Evolutionary conservation across 2,113 vertebrate species (phyloP).

Genomic region (Ardeotis arabs): DNA sequence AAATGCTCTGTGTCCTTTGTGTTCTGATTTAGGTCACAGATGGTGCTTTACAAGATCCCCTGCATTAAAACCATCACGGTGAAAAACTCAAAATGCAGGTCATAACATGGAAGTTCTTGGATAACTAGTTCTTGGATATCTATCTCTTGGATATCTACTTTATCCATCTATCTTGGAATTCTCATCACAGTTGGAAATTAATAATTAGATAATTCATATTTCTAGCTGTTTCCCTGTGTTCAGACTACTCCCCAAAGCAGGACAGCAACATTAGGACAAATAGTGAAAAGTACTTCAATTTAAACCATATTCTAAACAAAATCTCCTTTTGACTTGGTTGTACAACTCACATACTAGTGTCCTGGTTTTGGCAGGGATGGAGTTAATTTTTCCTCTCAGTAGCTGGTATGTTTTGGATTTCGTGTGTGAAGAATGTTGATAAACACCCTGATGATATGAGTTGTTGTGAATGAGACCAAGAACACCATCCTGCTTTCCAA

Average conservation of each 20-base stretch:
- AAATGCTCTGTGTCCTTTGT: neutral
- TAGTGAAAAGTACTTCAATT: neutral
- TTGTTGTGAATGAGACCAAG: no score
- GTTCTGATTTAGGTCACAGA: neutral
- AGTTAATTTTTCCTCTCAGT: no score
- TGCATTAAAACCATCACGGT: neutral
- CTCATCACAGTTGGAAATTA: neutral
- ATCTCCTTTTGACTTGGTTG: neutral
- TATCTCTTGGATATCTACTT: no score
- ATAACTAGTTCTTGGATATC: neutral
- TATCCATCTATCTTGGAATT: neutral
- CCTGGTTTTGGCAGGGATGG: no score
- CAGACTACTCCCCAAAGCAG: neutral
- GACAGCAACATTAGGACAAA: neutral
- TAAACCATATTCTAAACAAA: neutral
- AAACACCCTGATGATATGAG: no score
- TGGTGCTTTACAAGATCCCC: neutral
- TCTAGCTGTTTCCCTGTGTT: neutral
- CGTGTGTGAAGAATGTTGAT: no score
- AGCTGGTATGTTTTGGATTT: no score
- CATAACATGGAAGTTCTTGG: neutral
- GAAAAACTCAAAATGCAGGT: neutral
- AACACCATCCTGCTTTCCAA: no score
- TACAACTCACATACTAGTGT: neutral
- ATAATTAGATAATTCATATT: neutral